Evolutionary conservation across 2,888 invertebrate genomes (phyloP).

Genomic region (Stomorhina lunata): DNA sequence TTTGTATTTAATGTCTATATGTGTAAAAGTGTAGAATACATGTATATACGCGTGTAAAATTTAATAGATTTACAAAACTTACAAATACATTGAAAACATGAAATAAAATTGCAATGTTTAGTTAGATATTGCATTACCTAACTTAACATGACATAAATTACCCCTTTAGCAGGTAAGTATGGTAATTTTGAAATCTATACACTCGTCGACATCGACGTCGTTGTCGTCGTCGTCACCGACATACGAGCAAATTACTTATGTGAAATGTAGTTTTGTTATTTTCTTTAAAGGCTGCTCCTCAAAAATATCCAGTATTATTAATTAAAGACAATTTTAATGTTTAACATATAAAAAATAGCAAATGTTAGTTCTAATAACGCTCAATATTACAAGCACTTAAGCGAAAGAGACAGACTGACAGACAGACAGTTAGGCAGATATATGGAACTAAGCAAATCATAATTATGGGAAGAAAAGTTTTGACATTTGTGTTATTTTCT

Average conservation of each 20-base stretch:
- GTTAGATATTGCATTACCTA: slow-evolving; percentile 59
- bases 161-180: slow-evolving; percentile 62
- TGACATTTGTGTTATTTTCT: too few species aligned
- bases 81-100: slow-evolving; percentile 11
- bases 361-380: not conserved
- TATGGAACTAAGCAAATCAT: not conserved
- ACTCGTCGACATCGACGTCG: not conserved
- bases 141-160: slow-evolving; percentile 65
- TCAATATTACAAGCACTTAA: not conserved
- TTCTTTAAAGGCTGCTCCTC: slow-evolving; percentile 34
- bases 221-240: too few species aligned
- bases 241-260: not conserved
- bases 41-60: not conserved
- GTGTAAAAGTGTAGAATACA: not conserved
- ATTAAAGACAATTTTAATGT: slow-evolving; percentile 18
- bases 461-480: not conserved
- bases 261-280: not conserved
- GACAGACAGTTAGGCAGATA: not conserved
- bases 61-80: not conserved
- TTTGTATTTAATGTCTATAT: not conserved
- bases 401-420: not conserved
- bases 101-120: slow-evolving; percentile 41
- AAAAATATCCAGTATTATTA: slow-evolving; percentile 14
- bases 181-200: slow-evolving; percentile 53
- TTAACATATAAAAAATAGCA: slow-evolving; percentile 16